Conservation (phyloP, 2,113 vertebrate species). For the Xyliphius kryptos region DNA sequence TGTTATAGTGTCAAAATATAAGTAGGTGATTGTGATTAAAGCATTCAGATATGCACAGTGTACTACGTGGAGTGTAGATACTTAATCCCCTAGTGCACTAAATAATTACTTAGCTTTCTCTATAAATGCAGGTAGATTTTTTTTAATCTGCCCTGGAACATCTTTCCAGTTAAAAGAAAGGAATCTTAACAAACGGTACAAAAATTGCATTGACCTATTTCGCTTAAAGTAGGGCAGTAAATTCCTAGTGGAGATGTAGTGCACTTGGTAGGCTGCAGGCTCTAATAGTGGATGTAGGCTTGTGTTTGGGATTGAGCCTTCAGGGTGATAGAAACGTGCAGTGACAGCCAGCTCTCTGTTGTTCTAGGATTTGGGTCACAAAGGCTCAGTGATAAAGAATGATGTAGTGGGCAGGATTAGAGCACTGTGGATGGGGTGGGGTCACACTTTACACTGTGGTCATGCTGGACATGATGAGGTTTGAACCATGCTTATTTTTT, state of each 20-base stretch:
- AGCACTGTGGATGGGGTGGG: neutral
- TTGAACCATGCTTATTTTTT: neutral
- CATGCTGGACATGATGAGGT: neutral
- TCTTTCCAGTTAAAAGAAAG: too few species aligned
- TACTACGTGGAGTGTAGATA: too few species aligned
- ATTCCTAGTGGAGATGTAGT: neutral
- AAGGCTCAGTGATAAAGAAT: neutral
- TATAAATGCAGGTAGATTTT: too few species aligned
- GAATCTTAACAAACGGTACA: too few species aligned
- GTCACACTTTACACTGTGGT: neutral
- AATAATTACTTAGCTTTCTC: too few species aligned
- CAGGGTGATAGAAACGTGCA: conserved; percentile 52
- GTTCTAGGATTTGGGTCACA: conserved; percentile 10
- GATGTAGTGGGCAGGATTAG: neutral
- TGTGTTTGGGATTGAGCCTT: conserved; percentile 1
- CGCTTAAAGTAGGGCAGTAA: neutral
- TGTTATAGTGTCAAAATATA: too few species aligned
- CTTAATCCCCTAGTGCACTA: too few species aligned
- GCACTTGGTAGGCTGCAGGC: neutral
- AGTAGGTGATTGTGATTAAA: too few species aligned
- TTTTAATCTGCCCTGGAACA: too few species aligned
- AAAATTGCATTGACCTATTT: neutral
- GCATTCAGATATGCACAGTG: too few species aligned
- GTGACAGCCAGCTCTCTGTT: conserved; percentile 49
- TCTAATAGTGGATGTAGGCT: neutral